These are phyloP conservation scores for Apocrypta bakeri DNA, from an alignment of 1,140 invertebrate species.

Conservation along the genomic window DNA sequence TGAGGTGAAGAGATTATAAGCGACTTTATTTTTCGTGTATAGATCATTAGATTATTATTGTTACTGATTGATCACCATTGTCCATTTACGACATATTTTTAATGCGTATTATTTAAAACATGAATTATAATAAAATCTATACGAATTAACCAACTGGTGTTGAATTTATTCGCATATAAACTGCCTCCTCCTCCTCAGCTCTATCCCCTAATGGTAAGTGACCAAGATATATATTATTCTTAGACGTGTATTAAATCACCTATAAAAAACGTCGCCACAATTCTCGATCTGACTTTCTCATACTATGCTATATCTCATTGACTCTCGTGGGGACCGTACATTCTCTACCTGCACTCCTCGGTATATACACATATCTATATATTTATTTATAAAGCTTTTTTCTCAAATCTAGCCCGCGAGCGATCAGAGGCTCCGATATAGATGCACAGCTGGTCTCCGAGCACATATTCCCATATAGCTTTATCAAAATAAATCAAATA, in stretches of 20 bases:
- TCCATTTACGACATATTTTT: not conserved
- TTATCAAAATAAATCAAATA: not conserved
- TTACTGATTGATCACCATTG: slow-evolving; percentile 5
- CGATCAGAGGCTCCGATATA: not conserved
- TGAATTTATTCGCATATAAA: not conserved
- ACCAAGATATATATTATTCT: too few species aligned
- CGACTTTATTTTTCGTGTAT: slow-evolving; percentile 20
- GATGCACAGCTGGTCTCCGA: not conserved
- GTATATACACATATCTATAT: too few species aligned
- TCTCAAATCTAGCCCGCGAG: not conserved
- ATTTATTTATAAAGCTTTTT: not conserved
- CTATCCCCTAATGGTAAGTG: too few species aligned
- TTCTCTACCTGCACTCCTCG: not conserved
- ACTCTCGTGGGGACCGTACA: not conserved
- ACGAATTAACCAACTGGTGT: not conserved
- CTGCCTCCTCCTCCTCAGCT: not conserved
- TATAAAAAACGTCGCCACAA: not conserved
- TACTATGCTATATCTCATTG: not conserved
- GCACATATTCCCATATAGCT: not conserved
- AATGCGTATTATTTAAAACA: slow-evolving; percentile 32
- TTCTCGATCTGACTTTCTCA: not conserved
- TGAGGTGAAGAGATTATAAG: not conserved
- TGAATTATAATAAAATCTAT: slow-evolving; percentile 33
- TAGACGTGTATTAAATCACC: too few species aligned
- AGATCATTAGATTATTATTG: too few species aligned